phyloP scores from a whole-genome alignment of 1,140 invertebrate genomes.

The Rhysida immarginata region DNA sequence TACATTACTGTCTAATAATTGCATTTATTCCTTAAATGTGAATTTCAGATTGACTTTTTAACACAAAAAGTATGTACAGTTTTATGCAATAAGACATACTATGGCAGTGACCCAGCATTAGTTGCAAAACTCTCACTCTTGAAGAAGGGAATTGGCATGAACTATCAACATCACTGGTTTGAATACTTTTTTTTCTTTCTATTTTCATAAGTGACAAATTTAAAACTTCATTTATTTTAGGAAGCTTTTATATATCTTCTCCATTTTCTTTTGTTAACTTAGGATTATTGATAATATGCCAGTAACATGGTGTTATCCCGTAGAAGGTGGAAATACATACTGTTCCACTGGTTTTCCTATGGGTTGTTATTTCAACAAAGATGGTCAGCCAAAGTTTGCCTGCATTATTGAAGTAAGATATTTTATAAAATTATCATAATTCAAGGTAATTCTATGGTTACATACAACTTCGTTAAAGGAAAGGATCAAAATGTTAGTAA shows the following conservation, averaged over 20 bases:
- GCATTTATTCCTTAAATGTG: not conserved
- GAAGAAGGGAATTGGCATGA: conserved; percentile 83
- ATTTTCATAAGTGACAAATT: not conserved
- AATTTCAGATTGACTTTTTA: conserved; percentile 36
- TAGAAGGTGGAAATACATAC: conserved; percentile 55
- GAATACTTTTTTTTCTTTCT: not conserved
- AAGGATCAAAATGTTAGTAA: too few relatives aligned
- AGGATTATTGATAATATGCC: conserved; percentile 83
- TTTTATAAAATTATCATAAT: too few relatives aligned
- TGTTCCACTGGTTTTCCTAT: conserved; percentile 94
- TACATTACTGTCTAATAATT: too few relatives aligned
- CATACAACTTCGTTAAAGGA: too few relatives aligned
- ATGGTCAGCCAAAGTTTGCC: conserved; percentile 40
- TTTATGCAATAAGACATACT: conserved; percentile 60
- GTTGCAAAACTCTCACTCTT: conserved; percentile 59
- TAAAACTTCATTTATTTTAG: too few relatives aligned
- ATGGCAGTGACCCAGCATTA: conserved; percentile 41
- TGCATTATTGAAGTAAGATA: conserved; percentile 41
- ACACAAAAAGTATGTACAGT: conserved; percentile 51
- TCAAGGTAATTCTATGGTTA: too few relatives aligned
- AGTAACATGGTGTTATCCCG: conserved; percentile 75
- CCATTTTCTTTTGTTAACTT: too few relatives aligned
- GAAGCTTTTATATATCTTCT: not conserved
- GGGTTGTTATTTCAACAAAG: conserved; percentile 70
- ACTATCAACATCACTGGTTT: conserved; percentile 97